Evolutionary conservation across 2,888 invertebrate species (phyloP), one percentile per base, ranked within the genome.

Genomic region (Rhyacophila evoluta): DNA sequence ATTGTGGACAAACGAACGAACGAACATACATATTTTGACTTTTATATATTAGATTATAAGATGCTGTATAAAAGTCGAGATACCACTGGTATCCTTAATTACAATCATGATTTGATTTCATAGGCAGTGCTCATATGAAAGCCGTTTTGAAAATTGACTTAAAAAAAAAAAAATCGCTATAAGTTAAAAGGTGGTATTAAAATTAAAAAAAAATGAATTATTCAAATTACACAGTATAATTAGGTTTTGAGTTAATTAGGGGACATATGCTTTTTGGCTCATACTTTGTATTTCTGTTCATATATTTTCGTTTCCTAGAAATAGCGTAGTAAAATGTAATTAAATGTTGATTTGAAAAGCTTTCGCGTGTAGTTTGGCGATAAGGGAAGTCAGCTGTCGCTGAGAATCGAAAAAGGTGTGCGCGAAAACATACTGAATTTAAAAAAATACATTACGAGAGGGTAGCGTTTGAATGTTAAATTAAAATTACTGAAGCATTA

Each of bases 311-410:
- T 19, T 41, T 55, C 10, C 8, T 55, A 25, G 55, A 55, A 55
- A n/a, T 55, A 15, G 55, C 55, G 25, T 25, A 55, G 25, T 19
- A 25, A 55, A 19, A 19, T 12, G 12, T 78, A 78, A 74, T 71
- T 78, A 71, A 77, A 41, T 28, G 69, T 78, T 74, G 69, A 78
- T 78, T 74, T 78, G 69, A 41, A 78, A 69, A 19, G 78, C 41
- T 41, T 74, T 78, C 70, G 68, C 78, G 41, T 78, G 78, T 70
- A 28, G 70, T 27, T 29, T 37, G 19, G 69, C 55, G 69, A 29
- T 41, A 73, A 69, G 19, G 55, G 36, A 11, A 67, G 37, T 25
- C 38, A 36, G 33, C 27, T 37, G 67, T 11, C 55, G 38, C 10
- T 15, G 29, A 41, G 10, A 19, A 25, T 41, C 27, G 28, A 41